phyloP scores from a whole-genome alignment of 2,113 vertebrate genomes.

The Formicarius rufipectus region DNA sequence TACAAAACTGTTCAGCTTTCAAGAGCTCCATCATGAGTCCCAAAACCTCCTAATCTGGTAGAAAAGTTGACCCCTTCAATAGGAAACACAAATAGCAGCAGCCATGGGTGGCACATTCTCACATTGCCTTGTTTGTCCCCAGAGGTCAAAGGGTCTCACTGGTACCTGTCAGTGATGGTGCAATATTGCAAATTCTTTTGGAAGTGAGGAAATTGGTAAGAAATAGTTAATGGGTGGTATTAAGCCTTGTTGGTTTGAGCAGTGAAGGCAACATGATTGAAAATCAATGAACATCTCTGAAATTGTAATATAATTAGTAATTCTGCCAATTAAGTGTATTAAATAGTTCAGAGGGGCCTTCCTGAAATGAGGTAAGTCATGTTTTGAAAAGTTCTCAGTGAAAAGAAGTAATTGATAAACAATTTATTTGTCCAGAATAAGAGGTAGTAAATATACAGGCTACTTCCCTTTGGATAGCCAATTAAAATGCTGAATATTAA shows the following conservation, averaged over 20 bases:
- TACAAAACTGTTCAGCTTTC: background rate
- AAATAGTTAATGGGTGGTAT: background rate
- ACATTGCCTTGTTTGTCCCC: background rate
- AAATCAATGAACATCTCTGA: conserved; percentile 41
- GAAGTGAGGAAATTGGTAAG: background rate
- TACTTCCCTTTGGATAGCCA: background rate
- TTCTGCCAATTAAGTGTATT: conserved; percentile 7
- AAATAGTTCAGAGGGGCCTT: conserved; percentile 30
- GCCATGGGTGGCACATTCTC: background rate
- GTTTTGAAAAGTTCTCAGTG: background rate
- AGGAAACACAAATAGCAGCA: background rate
- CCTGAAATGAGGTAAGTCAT: conserved; percentile 1
- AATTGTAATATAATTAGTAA: conserved; percentile 24
- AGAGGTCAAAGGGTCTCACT: background rate
- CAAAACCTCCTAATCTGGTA: background rate
- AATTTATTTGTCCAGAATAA: conserved; percentile 13
- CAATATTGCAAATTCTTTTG: background rate
- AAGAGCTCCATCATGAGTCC: background rate
- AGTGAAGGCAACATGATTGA: conserved; percentile 11
- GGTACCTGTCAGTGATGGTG: background rate
- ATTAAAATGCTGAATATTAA: background rate
- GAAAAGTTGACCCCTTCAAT: background rate
- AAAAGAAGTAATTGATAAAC: conserved; percentile 20
- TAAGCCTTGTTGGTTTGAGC: conserved; percentile 9
- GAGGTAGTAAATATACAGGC: background rate